Evolutionary conservation across 2,888 invertebrate genomes (phyloP), one percentile per base, ranked within the genome.

Genomic region (Apodemia mormo): DNA sequence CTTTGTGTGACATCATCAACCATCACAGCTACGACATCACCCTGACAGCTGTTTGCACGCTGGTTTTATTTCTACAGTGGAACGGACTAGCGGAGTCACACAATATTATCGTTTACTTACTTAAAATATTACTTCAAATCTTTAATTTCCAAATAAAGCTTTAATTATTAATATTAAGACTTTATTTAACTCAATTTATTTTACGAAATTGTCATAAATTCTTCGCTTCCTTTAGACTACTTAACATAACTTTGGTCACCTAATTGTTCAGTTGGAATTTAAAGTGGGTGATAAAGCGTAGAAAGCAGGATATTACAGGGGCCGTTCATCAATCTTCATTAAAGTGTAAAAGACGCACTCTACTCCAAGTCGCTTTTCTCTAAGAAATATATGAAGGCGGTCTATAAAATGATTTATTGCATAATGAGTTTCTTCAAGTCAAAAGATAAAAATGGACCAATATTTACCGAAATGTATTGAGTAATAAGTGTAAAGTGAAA

Each of bases 311-410:
- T 78, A 76, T 79, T 75, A 71, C 66, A 77, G 74, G 76, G 76
- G 76, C 76, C 67, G 71, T 70, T 77, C 80, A 85, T 84, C 82
- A 82, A 82, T 85, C 83, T 82, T 84, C 82, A 82, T 84, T 85
- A 80, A 78, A 76, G 78, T 76, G 78, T 72, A 75, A 76, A 77
- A 75, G 77, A 78, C 77, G 77, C 72, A 76, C 78, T 77, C 68
- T 68, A 69, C 72, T 56, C 61, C 33, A n/a, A 64, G 61, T 64
- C n/a, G 61, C 61, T 33, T 64, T 64, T 64, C 61, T 64, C 61
- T 61, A 61, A 61, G 58, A 61, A 61, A 61, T 61, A 33, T 61
- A 61, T 61, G 58, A 33, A 37, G 43, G 22, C 65, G 52, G 37
- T 52, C 66, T 66, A 66, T 66, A 29, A 68, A 68, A 68, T 68